Percentiles rank a stretch among this genome's conserved stretches.
Evolutionary conservation across 1,140 invertebrate species (phyloP).

Genomic region (Atta colombica): DNA sequence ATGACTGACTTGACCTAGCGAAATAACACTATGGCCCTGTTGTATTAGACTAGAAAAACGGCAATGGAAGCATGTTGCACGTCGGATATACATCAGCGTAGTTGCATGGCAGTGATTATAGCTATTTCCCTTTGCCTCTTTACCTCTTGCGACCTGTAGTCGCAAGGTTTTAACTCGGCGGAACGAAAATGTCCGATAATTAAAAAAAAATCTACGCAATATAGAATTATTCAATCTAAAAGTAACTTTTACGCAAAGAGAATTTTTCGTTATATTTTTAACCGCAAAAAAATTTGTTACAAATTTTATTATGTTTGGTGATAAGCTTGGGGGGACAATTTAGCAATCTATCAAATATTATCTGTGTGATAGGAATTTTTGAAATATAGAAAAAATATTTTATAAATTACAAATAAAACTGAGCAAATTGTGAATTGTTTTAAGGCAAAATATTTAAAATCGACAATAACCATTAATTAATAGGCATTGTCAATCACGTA

Average conservation of each 20-base stretch:
- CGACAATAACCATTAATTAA: too few relatives aligned
- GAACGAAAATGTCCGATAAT: constrained; percentile 30
- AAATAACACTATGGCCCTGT: constrained; percentile 21
- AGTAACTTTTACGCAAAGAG: background rate
- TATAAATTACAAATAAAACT: too few relatives aligned
- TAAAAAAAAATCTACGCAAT: constrained; percentile 28
- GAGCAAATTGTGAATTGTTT: too few relatives aligned
- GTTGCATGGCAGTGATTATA: constrained; percentile 33
- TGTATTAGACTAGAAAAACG: constrained; percentile 52
- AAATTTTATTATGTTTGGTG: too few relatives aligned
- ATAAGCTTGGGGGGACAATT: too few relatives aligned
- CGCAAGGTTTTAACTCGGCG: constrained; percentile 16
- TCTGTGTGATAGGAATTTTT: too few relatives aligned
- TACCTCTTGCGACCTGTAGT: background rate
- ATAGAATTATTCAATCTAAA: background rate
- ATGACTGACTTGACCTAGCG: background rate
- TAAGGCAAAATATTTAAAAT: too few relatives aligned
- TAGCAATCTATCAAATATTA: too few relatives aligned
- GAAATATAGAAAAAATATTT: too few relatives aligned
- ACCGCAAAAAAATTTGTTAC: too few relatives aligned
- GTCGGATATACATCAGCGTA: constrained; percentile 33
- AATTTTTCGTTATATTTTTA: too few relatives aligned
- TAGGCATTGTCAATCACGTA: too few relatives aligned
- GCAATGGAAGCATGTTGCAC: constrained; percentile 12
- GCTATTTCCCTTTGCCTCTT: background rate